Evolutionary conservation across 2,888 invertebrate species (phyloP), one percentile per base, ranked within the genome.

Genomic region (Eristalis arbustorum): DNA sequence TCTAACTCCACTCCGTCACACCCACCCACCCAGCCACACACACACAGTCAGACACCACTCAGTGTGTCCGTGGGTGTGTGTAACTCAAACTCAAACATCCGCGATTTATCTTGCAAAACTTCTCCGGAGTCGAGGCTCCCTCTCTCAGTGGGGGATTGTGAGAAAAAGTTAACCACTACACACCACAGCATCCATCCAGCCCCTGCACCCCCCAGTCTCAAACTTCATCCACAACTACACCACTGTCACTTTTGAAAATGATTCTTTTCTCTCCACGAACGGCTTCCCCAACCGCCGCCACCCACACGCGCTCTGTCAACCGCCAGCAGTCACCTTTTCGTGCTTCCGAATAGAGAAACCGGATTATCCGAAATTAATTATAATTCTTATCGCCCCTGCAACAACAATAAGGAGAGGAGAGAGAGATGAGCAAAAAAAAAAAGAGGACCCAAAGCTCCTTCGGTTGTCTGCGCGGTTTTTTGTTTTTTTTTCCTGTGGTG

Each of bases 311-410:
- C 14, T 63, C 49, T 49, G 49, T 49, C 40, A 63, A 42, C 83
- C 72, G 67, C 67, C 59, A 74, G 67, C 40, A 76, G 83, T 74
- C 82, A 87, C 82, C 85, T 82, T 78, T 78, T 74, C 85, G 85
- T 87, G 85, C 77, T 74, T 23, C 57, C 62, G 85, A 87, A 87
- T 87, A 83, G 74, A 78, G 73, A 63, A 87, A 74, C 74, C 74
- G 83, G 85, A 87, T 87, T 82, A 87, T 87, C 78, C 73, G 71
- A 87, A 87, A 87, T 87, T 87, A 87, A 87, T 87, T 87, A 87
- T 87, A 87, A 87, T 87, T 87, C 85, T 87, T 87, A 87, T 87
- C 85, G 69, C 72, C 42, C n/a, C 28, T 56, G 63, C 77, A 69
- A 84, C 71, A 56, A 64, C 68, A 62, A 42, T 61, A 34, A 37